These are phyloP conservation scores for Ceyx erithaca DNA, from an alignment of 2,797 vertebrate species.

Conservation along the genomic window DNA sequence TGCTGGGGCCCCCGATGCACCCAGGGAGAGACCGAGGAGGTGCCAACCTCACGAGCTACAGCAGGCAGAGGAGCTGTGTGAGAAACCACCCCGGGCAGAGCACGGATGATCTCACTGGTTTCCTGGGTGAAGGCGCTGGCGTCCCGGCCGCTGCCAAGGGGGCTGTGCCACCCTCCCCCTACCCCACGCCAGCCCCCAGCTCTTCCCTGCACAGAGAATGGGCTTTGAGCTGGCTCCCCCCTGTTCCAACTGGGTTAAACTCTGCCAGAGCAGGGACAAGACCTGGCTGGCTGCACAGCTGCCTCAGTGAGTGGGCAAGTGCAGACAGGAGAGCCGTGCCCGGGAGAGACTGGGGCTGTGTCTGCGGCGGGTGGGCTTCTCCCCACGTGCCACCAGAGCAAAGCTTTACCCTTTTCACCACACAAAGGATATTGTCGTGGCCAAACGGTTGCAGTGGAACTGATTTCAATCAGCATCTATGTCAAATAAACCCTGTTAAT, in stretches of 20 bases:
- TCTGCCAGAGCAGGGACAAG: not conserved
- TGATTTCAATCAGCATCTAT: not conserved
- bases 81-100: not conserved
- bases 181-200: not conserved
- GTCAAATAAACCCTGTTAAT: not conserved
- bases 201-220: not conserved
- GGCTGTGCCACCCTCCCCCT: not conserved
- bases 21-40: not conserved
- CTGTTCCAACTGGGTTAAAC: not conserved
- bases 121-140: not conserved
- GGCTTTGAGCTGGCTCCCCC: not conserved
- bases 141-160: not conserved
- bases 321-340: not conserved
- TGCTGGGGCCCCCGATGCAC: fast-evolving
- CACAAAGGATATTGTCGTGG: not conserved
- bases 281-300: not conserved
- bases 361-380: not conserved
- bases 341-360: fast-evolving
- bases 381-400: not conserved
- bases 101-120: not conserved
- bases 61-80: not conserved
- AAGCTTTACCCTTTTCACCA: not conserved
- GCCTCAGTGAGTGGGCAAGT: fast-evolving
- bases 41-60: not conserved
- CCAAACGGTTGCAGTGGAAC: not conserved